Percentiles rank a stretch among this genome's conserved stretches.
phyloP scores from a whole-genome alignment of 92 coral and sea anemone genomes.

The Epizoanthus rinbou region DNA sequence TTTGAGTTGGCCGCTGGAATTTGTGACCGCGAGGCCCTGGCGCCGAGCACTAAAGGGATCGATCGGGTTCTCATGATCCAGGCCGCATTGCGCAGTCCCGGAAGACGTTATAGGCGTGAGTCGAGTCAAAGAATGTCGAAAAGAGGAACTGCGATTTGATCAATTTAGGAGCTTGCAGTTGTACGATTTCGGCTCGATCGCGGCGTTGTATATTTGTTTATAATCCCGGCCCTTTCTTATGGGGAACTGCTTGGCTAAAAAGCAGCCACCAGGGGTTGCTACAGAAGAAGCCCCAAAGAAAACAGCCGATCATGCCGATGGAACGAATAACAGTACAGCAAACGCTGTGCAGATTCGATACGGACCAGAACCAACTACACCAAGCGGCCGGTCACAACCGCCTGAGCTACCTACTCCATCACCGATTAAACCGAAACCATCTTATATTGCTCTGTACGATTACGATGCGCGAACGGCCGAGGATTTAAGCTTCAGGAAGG shows the following conservation, averaged over 20 bases:
- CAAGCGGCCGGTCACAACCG: constrained; percentile 53
- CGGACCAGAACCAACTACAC: constrained; percentile 60
- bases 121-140: too few species aligned
- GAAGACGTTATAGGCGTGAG: too few species aligned
- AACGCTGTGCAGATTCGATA: constrained; percentile 31
- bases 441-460: constrained; percentile 89
- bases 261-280: constrained; percentile 39
- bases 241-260: constrained; percentile 88
- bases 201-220: too few species aligned
- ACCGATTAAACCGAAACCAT: constrained; percentile 60
- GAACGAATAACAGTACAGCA: not conserved
- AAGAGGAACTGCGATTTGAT: too few species aligned
- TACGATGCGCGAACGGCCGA: constrained; percentile 95
- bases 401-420: constrained; percentile 53
- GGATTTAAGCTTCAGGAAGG: constrained; percentile 94
- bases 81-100: too few species aligned
- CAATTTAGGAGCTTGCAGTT: too few species aligned
- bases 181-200: too few species aligned
- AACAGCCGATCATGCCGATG: constrained; percentile 31
- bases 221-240: constrained; percentile 46
- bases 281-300: constrained; percentile 55
- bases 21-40: too few species aligned
- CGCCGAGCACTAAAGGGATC: too few species aligned
- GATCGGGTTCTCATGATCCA: too few species aligned
- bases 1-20: too few species aligned